Base-by-base conservation (phyloP, 2,113 vertebrate genomes). In the Pyrgilauda ruficollis region DNA sequence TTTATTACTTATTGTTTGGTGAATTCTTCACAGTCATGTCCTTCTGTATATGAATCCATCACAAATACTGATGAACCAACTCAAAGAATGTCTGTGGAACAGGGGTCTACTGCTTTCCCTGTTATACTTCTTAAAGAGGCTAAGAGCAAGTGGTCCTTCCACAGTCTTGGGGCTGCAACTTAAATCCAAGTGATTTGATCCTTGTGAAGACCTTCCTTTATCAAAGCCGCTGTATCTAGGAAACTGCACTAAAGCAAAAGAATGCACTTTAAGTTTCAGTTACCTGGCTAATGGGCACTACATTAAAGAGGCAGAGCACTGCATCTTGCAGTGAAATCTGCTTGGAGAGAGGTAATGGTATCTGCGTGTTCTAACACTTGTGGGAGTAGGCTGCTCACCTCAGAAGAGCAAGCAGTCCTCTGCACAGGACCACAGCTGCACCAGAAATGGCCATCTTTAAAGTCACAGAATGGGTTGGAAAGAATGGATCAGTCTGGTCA, bases 281-380 rank as follows among this genome's bases (percentile, higher is more conserved):
- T 76, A 43, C 33, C 47, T 91, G 50, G 53, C 28, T 78, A 67
- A 61, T 41, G 28, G 30, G 6, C 17, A 6, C 30, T 61, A 10
- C 21, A 15, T 64, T 49, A 68, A 79, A 76, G 67, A 79, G 44
- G 5, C 24, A 37, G 35, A 86, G 35, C 12, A 13, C 30, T 24
- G 2, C 10, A 23, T 52, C 15, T 87, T 2, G 4, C 24, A 17
- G 16, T 62, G n/a, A 64, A 64, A 43, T 69, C 20, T 70, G 7
- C 21, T 62, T 87, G 70, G n/a, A 76, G 73, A 68, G 14, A 19
- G 15, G 10, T 5, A 50, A 35, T 50, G 41, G 20, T 68, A 56
- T 61, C 27, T 19, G 15, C 0, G 0, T 70, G 6, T 84, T 22
- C 20, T 49, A 28, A 27, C n/a, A 33, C n/a, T 20, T 61, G 6